Base-by-base conservation (phyloP, 2,888 invertebrate genomes). In the Ommatoiulus sabulosus region DNA sequence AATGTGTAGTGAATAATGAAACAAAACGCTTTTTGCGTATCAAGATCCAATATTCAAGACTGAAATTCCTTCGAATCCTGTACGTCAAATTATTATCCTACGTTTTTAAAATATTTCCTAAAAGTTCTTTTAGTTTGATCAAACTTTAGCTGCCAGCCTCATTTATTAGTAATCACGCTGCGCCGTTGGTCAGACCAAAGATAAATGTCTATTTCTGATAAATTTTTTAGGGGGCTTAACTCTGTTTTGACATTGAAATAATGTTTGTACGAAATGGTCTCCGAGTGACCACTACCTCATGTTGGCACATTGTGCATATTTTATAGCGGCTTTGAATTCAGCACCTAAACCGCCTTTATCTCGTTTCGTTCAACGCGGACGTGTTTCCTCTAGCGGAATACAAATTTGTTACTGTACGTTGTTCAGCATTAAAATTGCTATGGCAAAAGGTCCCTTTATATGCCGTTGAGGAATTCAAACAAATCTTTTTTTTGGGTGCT, bases 201-300 rank as follows among this genome's bases (percentile, higher is more conserved):
- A 15, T 15, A 52, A 4, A 15, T 15, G 15, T 35, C 52, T 4
- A 15, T 10, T 52, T 4, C 7, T 15, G 52, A 52, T 15, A 52
- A 12, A 52, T 52, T 52, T 52, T 15, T 52, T 17, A 15, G 52
- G 52, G 52, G 52, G 15, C 10, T 52, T 52, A 52, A 52, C 15
- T 52, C 52, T 24, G 72, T 72, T 72, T 72, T 72, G 72, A 72
- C 72, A 72, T 24, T 72, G 72, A 72, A 72, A 72, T 72, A 72
- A 72, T 72, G 72, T 72, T 24, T 72, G 24, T 24, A 72, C 72
- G 24, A 24, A 24, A 72, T 72, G 72, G 72, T 72, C 72, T 72
- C 72, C 24, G 24, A 8, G 72, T 72, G 72, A 72, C 72, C 72
- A 24, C 24, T 6, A 24, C 72, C 72, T 24, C 72, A 72, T 24